A percentile compares a stretch with the other conserved stretches of the same genome.
phyloP scores from a whole-genome alignment of 2,113 vertebrate species.

The Coreoperca whiteheadi region DNA sequence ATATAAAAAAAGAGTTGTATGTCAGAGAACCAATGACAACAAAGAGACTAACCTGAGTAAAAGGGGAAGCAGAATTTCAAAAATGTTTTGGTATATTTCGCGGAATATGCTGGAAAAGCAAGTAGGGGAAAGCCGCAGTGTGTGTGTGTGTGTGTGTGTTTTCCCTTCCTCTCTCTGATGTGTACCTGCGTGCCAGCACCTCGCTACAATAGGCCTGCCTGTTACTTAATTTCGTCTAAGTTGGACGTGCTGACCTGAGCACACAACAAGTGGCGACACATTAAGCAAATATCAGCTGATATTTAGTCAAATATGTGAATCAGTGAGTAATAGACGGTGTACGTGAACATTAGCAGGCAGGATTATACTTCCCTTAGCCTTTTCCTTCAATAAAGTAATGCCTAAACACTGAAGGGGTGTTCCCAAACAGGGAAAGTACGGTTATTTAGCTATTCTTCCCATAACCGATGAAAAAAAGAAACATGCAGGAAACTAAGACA shows the following conservation, averaged over 20 bases:
- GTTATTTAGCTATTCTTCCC: background rate
- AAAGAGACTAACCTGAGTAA: background rate
- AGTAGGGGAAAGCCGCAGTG: background rate
- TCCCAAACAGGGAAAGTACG: background rate
- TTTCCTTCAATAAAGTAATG: too few relatives aligned
- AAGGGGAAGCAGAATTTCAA: background rate
- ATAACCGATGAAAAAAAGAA: background rate
- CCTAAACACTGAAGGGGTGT: background rate
- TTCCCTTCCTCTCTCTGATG: background rate
- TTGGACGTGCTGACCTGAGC: background rate
- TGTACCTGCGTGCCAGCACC: background rate
- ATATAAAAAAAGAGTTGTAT: background rate
- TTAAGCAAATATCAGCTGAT: background rate
- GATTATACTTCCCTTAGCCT: background rate
- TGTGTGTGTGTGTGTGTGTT: background rate
- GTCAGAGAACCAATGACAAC: too few relatives aligned
- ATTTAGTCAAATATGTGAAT: background rate
- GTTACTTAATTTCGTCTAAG: background rate
- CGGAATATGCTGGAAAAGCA: background rate
- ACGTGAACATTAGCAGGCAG: slow-evolving; percentile 6
- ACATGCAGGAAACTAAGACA: background rate
- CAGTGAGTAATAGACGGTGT: fast-evolving
- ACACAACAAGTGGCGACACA: background rate
- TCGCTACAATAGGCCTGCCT: fast-evolving
- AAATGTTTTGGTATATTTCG: background rate